A percentile compares a stretch with the other conserved stretches of the same genome.
Evolutionary conservation across 2,797 vertebrate genomes (phyloP).

Genomic region (Scleropages formosus): DNA sequence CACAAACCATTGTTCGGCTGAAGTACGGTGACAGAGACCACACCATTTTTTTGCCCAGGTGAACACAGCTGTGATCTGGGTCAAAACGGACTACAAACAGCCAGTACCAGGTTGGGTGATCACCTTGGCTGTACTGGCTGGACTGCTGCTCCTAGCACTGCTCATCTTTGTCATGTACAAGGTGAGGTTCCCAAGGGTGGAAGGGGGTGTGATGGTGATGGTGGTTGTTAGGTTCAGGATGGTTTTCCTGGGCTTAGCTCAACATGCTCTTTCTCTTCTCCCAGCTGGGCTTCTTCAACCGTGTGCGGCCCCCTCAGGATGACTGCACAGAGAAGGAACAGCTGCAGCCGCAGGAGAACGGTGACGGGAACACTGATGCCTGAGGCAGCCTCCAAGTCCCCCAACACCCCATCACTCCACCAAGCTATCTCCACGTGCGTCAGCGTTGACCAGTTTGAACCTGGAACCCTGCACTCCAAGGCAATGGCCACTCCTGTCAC

Average conservation of each 20-base stretch:
- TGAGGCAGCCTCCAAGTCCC: constrained; percentile 58
- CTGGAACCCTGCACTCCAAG: constrained; percentile 34
- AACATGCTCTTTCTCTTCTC: not conserved
- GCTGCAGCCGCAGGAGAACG: constrained; percentile 91
- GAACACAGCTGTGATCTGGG: constrained; percentile 84
- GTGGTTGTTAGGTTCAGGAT: not conserved
- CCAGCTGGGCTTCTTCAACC: constrained; percentile 95
- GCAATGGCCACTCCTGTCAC: constrained; percentile 37
- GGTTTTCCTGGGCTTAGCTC: not conserved
- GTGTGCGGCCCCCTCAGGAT: constrained; percentile 91
- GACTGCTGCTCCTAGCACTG: constrained; percentile 84
- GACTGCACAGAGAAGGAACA: constrained; percentile 90
- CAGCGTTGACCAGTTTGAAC: not conserved
- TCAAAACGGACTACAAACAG: constrained; percentile 69
- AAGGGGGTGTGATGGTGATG: not conserved
- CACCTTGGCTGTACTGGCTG: constrained; percentile 87
- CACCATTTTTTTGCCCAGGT: constrained; percentile 62
- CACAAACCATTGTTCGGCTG: not conserved
- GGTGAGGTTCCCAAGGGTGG: constrained; percentile 56
- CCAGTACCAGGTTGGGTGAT: constrained; percentile 91
- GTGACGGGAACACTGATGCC: constrained; percentile 84
- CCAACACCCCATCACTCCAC: constrained; percentile 34
- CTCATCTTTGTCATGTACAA: constrained; percentile 96
- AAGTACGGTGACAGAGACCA: not conserved
- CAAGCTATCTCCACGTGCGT: constrained; percentile 17